Evolutionary conservation across 1,140 invertebrate species (phyloP).

Genomic region (Archivesica marissinica): DNA sequence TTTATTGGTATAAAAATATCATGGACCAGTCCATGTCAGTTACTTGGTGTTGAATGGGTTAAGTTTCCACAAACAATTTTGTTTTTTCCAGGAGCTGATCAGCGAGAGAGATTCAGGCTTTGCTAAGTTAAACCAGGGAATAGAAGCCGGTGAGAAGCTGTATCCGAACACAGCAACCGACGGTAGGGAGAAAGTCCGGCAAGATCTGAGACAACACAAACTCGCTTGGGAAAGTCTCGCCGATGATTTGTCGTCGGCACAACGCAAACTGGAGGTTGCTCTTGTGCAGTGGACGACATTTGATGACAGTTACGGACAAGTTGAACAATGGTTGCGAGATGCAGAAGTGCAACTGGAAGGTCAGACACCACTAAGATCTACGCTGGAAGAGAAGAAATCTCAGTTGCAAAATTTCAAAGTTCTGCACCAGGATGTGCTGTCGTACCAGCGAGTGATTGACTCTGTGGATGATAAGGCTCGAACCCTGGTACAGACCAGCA

Average conservation of each 20-base stretch:
- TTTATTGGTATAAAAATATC: too few relatives aligned
- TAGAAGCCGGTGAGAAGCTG: slow-evolving; percentile 94
- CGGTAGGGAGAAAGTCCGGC: slow-evolving; percentile 93
- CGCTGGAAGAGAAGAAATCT: slow-evolving; percentile 94
- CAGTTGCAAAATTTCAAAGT: slow-evolving; percentile 90
- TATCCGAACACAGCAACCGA: slow-evolving; percentile 94
- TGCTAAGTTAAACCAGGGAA: slow-evolving; percentile 91
- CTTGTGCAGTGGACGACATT: slow-evolving; percentile 82
- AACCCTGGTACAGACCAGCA: slow-evolving; percentile 88
- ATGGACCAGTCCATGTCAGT: too few relatives aligned
- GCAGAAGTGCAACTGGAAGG: slow-evolving; percentile 90
- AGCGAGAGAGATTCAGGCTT: slow-evolving; percentile 91
- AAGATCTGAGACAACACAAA: slow-evolving; percentile 89
- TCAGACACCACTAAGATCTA: slow-evolving; percentile 90
- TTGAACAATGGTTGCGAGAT: slow-evolving; percentile 92
- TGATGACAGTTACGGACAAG: slow-evolving; percentile 88
- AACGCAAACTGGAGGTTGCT: slow-evolving; percentile 93
- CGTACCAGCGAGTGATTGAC: slow-evolving; percentile 93
- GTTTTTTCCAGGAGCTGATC: slow-evolving; percentile 87
- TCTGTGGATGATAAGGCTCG: slow-evolving; percentile 91
- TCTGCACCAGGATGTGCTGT: slow-evolving; percentile 92
- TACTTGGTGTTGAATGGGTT: too few relatives aligned
- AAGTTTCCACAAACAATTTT: too few relatives aligned
- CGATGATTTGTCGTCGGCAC: slow-evolving; percentile 86
- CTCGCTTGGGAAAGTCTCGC: slow-evolving; percentile 91